Base-by-base conservation (phyloP, 2,113 vertebrate species). In the Carlito syrichta region DNA sequence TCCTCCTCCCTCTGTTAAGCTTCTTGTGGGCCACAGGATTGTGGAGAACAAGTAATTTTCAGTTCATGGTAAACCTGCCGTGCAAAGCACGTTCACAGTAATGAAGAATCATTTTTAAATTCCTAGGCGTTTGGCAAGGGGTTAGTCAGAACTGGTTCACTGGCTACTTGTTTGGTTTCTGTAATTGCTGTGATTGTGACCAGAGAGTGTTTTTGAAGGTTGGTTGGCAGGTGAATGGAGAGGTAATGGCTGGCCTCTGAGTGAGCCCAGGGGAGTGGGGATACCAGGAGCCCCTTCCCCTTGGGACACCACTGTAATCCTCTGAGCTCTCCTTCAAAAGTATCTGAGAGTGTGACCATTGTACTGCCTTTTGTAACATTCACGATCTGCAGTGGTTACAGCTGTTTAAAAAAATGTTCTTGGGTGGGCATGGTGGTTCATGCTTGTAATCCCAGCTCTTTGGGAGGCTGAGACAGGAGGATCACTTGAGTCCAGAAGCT, bases 41-140 rank as follows among this genome's bases (percentile, higher is more conserved):
- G 20, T 23, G 5, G 52, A 84, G 38, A 69, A 93, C 92, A 16
- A 79, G 27, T 35, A 88, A 60, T 60, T 91, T 89, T 94, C 89
- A 94, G 82, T 69, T 85, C n/a, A 4, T 9, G 40, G 35, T 35
- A 1, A 74, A 76, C 56, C 68, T 85, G 40, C 79, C 48, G 22
- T 43, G 0, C 69, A 38, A 1, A 16, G 9, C 71, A 87, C 76
- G 4, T 92, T 35, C 23, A 54, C 66, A 60, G 13, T 45, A 69
- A 62, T 96, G 27, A 95, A 16, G 54, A 96, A 54, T 63, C 69
- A 35, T 82, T 77, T 40, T 90, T 90, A 63, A 82, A 83, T 97
- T 66, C 45, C 54, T 76, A 83, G 40, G 32, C 45, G 19, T 11
- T 1, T 35, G 52, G 32, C 40, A 63, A 92, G 54, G 38, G 30